Base-by-base conservation (phyloP, 2,888 invertebrate genomes). In the Pyralis farinalis region DNA sequence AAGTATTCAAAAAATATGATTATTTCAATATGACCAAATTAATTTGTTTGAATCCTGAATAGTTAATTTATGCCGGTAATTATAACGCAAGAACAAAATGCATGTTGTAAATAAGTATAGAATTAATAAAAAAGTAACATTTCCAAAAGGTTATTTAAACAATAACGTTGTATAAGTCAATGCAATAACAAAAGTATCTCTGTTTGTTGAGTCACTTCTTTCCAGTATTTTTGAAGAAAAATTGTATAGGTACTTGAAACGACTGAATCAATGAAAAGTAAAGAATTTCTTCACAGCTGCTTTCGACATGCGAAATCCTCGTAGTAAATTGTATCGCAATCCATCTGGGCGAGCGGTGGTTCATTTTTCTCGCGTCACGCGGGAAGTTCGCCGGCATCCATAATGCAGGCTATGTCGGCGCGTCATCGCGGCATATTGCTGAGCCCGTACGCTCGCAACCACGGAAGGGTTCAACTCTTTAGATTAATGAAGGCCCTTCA, bases 301-400 rank as follows among this genome's bases (percentile, higher is more conserved):
- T 39, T 34, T 32, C 30, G 10, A 12, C 34, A 8, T 20, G 21
- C 25, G 21, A 8, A 33, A 30, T 33, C 25, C 30, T 31, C 35
- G 41, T 53, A 75, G 77, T 78, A 67, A 72, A 77, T 80, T 67
- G 74, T 77, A 76, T 75, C 63, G 69, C 78, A 63, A 86, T 84
- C 75, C 72, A 71, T 84, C 75, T 65, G 59, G 59, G 60, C 63
- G 64, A 63, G 68, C 68, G 64, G 69, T 63, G 79, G 81, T 83
- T 88, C 87, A 88, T 88, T 88, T 88, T 87, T 88, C 87, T 80
- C 84, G 77, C 84, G 87, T 87, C 87, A 78, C 71, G 72, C 68
- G 72, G 52, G 70, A 81, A 81, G 73, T 84, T 83, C 61, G 63
- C 71, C 64, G 58, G 69, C 85, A 88, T 88, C 73, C 85, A 88